Conservation (phyloP, 2,888 invertebrate species). For the Ecliptopera silaceata region DNA sequence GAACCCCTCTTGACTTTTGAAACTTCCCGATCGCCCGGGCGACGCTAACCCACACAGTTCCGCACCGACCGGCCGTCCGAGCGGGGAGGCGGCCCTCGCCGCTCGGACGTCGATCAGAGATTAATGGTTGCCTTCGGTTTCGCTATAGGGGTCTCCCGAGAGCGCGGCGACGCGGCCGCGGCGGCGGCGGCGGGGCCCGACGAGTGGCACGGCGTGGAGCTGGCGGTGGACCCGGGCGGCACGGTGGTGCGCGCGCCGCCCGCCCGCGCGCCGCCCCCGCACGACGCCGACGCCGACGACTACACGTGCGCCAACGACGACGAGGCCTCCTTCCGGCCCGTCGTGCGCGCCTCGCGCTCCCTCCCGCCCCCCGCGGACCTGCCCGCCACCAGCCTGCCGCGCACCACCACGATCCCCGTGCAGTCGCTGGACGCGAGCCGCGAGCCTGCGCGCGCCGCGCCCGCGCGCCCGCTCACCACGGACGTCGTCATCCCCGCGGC, state of each 20-base stretch:
- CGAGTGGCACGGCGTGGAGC: conserved; percentile 81
- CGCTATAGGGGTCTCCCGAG: conserved; percentile 85
- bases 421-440: conserved; percentile 40
- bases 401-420: conserved; percentile 68
- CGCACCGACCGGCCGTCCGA: not conserved
- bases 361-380: conserved; percentile 53
- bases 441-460: conserved; percentile 24
- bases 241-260: conserved; percentile 74
- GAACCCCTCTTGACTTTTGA: conserved; percentile 40
- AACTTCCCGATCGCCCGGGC: conserved; percentile 13
- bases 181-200: conserved; percentile 62
- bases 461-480: conserved; percentile 33
- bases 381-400: conserved; percentile 59
- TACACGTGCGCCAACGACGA: conserved; percentile 82
- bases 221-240: conserved; percentile 84
- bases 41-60: conserved; percentile 8
- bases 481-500: conserved; percentile 47
- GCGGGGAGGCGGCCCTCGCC: not conserved
- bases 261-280: conserved; percentile 64
- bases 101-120: conserved; percentile 10
- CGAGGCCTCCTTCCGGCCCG: conserved; percentile 87
- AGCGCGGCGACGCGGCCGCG: conserved; percentile 57
- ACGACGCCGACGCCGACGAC: conserved; percentile 68
- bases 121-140: conserved; percentile 91
- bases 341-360: conserved; percentile 80